Conservation (phyloP, 2,113 vertebrate genomes). For the Saguinus imperator region DNA sequence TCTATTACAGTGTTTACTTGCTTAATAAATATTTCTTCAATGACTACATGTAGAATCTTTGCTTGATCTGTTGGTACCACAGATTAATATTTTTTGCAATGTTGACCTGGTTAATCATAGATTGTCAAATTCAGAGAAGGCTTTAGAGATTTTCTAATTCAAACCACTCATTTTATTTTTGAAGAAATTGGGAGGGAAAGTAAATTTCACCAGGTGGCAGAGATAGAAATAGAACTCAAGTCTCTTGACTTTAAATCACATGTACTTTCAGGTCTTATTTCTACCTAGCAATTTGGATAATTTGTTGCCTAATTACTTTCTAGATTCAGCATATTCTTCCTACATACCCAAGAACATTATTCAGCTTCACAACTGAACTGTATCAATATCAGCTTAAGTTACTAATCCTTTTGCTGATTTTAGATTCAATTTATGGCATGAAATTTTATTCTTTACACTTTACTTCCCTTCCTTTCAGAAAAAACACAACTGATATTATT, state of each 20-base stretch:
- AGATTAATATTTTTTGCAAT: not conserved
- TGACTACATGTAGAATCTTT: not conserved
- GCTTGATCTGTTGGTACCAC: not conserved
- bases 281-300: not conserved
- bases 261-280: not conserved
- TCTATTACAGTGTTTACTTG: not conserved
- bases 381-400: conserved; percentile 37
- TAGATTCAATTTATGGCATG: conserved; percentile 8
- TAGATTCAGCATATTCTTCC: not conserved
- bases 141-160: not conserved
- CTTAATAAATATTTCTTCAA: not conserved
- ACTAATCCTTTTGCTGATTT: conserved; percentile 53
- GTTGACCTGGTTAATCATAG: not conserved
- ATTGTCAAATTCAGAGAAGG: not conserved
- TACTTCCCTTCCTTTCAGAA: conserved; percentile 21
- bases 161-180: not conserved
- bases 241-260: not conserved
- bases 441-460: not conserved
- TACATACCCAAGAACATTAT: not conserved
- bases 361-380: not conserved
- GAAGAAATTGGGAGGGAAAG: not conserved
- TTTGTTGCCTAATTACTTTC: conserved; percentile 15
- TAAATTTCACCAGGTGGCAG: not conserved
- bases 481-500: conserved; percentile 38
- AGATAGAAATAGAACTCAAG: not conserved